phyloP scores from a whole-genome alignment of 2,113 vertebrate genomes.

The Pseudopipra pipra region DNA sequence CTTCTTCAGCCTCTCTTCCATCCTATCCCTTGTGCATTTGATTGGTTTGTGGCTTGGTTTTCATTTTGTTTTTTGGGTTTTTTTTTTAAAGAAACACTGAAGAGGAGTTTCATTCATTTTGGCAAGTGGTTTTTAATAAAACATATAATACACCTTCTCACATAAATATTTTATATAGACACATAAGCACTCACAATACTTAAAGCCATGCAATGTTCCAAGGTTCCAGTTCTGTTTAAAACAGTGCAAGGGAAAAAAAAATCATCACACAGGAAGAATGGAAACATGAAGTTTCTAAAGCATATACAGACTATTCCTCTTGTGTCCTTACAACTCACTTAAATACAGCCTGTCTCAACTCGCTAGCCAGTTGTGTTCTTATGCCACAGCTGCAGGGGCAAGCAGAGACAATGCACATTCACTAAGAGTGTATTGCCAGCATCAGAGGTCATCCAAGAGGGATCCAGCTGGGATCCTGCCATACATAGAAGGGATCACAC shows the following conservation, averaged over 20 bases:
- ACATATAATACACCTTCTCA: background rate
- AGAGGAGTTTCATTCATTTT: background rate
- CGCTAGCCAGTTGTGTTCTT: background rate
- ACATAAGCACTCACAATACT: background rate
- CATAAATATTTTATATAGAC: background rate
- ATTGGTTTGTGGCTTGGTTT: background rate
- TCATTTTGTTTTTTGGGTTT: background rate
- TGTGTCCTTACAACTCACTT: background rate
- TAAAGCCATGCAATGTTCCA: background rate
- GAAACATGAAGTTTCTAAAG: background rate
- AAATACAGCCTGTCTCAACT: background rate
- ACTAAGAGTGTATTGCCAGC: background rate
- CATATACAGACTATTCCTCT: background rate
- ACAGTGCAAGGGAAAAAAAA: background rate
- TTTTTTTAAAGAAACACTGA: background rate
- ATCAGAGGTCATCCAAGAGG: background rate
- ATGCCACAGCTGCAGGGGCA: background rate
- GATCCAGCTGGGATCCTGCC: background rate
- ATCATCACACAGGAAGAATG: background rate
- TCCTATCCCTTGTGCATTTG: background rate
- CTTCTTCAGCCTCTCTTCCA: background rate
- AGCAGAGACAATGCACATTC: background rate
- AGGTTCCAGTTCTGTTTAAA: background rate
- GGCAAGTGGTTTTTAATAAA: constrained; percentile 29
- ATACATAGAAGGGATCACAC: background rate